Base-by-base conservation (phyloP, 2,888 invertebrate genomes). In the Philaethria dido region DNA sequence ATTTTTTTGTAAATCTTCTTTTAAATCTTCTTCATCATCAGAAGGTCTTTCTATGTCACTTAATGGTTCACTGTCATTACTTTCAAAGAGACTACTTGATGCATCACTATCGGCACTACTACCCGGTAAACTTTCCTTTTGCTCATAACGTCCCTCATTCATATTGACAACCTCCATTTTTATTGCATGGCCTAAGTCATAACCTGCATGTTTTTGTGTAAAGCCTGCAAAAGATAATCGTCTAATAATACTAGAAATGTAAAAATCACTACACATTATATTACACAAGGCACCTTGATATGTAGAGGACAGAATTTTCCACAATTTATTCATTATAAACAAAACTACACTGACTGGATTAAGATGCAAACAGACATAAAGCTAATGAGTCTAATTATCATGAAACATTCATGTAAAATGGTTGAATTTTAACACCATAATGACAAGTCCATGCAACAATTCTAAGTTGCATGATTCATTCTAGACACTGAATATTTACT, bases 121-220 rank as follows among this genome's bases (percentile, higher is more conserved):
- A 45, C 87, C 84, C 14, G 87, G 88, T 70, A 87, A 73, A 77
- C 80, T 83, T 70, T 86, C 87, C 52, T 79, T 84, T 72, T 85
- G 87, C 75, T 91, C 89, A 73, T 90, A 91, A 62, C 83, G 81
- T 71, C 89, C 91, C 77, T 91, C 88, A 71, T 81, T 85, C 77
- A 84, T 76, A 73, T 86, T 87, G 52, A 92, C 87, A 68, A 82
- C 84, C 80, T 92, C 92, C 92, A 92, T 92, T 80, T 87, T 92
- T 83, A 92, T 89, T 65, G 89, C 91, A 82, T 87, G 83, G 72
- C 87, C 89, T 78, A 91, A 86, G 80, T 90, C 88, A 88, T 92
- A 92, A 76, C 85, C 88, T 33, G 82, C 81, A 73, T 86, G 83
- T 76, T 80, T 84, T 65, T 81, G 79, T 69, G 82, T 78, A 72